These are phyloP conservation scores for Listronotus oregonensis DNA, from an alignment of 1,140 invertebrate species.

Conservation along the genomic window DNA sequence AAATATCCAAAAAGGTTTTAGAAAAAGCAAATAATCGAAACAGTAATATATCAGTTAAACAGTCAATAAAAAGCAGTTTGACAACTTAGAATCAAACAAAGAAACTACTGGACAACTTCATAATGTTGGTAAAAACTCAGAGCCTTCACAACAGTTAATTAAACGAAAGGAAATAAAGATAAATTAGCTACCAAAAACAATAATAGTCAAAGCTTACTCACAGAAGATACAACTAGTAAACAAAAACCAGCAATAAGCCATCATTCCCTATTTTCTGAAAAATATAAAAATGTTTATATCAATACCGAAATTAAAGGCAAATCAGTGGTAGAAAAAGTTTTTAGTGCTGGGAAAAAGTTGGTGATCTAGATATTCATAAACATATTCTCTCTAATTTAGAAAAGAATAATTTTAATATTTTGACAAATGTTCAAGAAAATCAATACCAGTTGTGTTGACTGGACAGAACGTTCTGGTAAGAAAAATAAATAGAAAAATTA, in stretches of 20 bases:
- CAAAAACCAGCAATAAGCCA: slow-evolving; percentile 19
- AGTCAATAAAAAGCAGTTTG: neutral
- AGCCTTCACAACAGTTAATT: slow-evolving; percentile 29
- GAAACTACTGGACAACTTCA: neutral
- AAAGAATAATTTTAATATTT: slow-evolving; percentile 72
- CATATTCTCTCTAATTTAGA: slow-evolving; percentile 78
- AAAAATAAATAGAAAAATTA: slow-evolving; percentile 30
- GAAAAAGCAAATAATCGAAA: neutral
- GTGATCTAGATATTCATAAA: slow-evolving; percentile 71
- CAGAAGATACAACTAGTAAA: slow-evolving; percentile 10
- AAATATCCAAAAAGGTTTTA: neutral
- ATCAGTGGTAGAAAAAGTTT: slow-evolving; percentile 74
- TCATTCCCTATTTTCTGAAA: slow-evolving; percentile 50
- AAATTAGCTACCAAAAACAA: slow-evolving; percentile 37
- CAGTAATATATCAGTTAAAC: neutral
- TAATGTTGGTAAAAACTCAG: neutral
- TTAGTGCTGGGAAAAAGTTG: slow-evolving; percentile 68
- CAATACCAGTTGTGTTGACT: slow-evolving; percentile 78
- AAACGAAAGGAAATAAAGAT: slow-evolving; percentile 51
- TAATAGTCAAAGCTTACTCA: slow-evolving; percentile 14
- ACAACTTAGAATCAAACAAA: neutral
- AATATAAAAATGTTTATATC: slow-evolving; percentile 47
- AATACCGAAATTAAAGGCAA: slow-evolving; percentile 55
- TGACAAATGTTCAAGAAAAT: slow-evolving; percentile 85
- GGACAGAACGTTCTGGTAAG: slow-evolving; percentile 80